Evolutionary conservation across 2,113 vertebrate genomes (phyloP).

Genomic region (Rousettus leschenaultii): DNA sequence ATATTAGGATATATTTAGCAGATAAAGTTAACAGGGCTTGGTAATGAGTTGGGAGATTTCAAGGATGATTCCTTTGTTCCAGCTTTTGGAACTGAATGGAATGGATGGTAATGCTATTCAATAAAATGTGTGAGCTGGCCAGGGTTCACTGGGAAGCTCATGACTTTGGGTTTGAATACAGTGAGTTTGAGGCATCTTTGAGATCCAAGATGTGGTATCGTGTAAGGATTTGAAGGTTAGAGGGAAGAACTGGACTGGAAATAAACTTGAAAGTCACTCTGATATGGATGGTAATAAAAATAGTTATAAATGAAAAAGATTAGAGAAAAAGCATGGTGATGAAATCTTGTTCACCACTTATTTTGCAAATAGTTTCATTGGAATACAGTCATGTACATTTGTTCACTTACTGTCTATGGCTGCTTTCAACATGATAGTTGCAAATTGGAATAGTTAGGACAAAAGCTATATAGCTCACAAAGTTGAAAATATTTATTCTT

Average conservation of each 20-base stretch:
- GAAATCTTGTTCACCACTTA: not conserved
- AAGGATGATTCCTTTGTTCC: not conserved
- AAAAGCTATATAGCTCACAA: not conserved
- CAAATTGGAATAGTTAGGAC: not conserved
- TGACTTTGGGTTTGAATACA: not conserved
- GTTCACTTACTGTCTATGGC: not conserved
- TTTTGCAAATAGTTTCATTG: not conserved
- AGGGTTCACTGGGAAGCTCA: not conserved
- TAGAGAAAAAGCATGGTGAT: not conserved
- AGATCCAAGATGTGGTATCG: not conserved
- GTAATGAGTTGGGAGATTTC: not conserved
- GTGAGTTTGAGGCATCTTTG: not conserved
- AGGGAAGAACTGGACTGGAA: not conserved
- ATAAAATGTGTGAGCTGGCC: not conserved
- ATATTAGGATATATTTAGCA: not conserved
- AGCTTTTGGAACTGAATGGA: not conserved
- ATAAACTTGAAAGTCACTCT: not conserved
- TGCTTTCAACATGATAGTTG: not conserved
- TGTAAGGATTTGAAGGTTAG: not conserved
- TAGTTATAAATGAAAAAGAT: not conserved
- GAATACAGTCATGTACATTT: not conserved
- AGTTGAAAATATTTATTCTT: not conserved
- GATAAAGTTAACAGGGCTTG: not conserved
- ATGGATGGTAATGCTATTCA: not conserved
- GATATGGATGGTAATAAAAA: not conserved